Percentiles rank a stretch among this genome's conserved stretches.
These are phyloP conservation scores for Ennomos fuscantarius DNA, from an alignment of 2,888 invertebrate species.

Conservation along the genomic window DNA sequence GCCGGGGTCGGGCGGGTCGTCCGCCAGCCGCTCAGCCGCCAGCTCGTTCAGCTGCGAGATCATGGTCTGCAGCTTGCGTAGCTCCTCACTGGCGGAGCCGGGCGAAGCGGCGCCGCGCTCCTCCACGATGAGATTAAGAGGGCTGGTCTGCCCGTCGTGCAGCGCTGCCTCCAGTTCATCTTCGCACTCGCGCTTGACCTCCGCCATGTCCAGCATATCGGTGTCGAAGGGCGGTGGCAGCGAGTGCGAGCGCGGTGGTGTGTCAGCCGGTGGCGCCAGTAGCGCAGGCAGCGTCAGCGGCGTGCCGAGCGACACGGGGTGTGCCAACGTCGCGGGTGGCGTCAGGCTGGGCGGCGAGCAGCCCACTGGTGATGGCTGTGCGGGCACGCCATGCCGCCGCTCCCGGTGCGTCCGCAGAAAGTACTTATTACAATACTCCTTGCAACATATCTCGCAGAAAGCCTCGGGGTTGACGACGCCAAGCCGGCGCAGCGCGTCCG, in stretches of 20 bases:
- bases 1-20: constrained; percentile 62
- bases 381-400: constrained; percentile 94
- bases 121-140: constrained; percentile 90
- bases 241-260: constrained; percentile 64
- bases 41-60: constrained; percentile 94
- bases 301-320: constrained; percentile 67
- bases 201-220: constrained; percentile 61
- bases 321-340: constrained; percentile 73
- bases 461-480: constrained; percentile 94
- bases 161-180: constrained; percentile 75
- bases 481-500: constrained; percentile 90
- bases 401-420: constrained; percentile 96
- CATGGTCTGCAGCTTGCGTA: constrained; percentile 96
- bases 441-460: constrained; percentile 97
- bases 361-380: constrained; percentile 65
- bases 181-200: constrained; percentile 83
- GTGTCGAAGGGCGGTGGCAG: constrained; percentile 66
- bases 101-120: constrained; percentile 85
- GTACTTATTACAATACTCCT: constrained; percentile 97
- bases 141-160: constrained; percentile 89
- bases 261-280: constrained; percentile 90
- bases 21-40: constrained; percentile 83
- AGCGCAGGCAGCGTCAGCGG: constrained; percentile 72
- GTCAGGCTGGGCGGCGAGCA: constrained; percentile 82
- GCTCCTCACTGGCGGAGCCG: constrained; percentile 91